A percentile compares a stretch with the other conserved stretches of the same genome.
These are phyloP conservation scores for Rosalia funebris DNA, from an alignment of 2,888 invertebrate genomes.

Conservation along the genomic window DNA sequence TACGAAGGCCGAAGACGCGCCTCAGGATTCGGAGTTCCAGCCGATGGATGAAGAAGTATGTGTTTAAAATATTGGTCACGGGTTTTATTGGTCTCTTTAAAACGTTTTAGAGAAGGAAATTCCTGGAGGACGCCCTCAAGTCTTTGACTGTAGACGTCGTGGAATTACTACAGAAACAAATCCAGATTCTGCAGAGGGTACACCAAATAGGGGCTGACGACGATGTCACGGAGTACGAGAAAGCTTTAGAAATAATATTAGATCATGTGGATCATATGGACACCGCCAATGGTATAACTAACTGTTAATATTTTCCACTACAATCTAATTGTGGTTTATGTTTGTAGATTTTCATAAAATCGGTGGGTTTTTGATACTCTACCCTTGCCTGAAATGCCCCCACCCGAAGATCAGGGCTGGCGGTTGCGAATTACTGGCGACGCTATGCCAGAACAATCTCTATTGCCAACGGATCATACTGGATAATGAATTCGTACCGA, in stretches of 20 bases:
- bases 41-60: conserved; percentile 75
- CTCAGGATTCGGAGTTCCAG: conserved; percentile 64
- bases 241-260: conserved; percentile 75
- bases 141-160: conserved; percentile 77
- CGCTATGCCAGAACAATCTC: conserved; percentile 86
- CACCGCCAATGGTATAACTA: conserved; percentile 75
- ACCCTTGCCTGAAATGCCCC: conserved; percentile 72
- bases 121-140: conserved; percentile 77
- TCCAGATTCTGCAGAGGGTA: conserved; percentile 69
- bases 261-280: conserved; percentile 82
- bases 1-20: conserved; percentile 70
- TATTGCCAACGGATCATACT: conserved; percentile 80
- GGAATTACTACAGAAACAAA: conserved; percentile 72
- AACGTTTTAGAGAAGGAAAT: conserved; percentile 70
- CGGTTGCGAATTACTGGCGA: conserved; percentile 78
- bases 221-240: conserved; percentile 69
- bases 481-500: conserved; percentile 72
- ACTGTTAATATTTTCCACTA: neutral
- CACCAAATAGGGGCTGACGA: conserved; percentile 64
- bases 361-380: conserved; percentile 81
- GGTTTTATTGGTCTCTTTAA: neutral
- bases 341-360: conserved; percentile 82
- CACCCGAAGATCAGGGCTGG: conserved; percentile 71
- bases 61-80: neutral
- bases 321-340: neutral